Evolutionary conservation across 2,797 vertebrate genomes (phyloP).

Genomic region (Microchirus variegatus): DNA sequence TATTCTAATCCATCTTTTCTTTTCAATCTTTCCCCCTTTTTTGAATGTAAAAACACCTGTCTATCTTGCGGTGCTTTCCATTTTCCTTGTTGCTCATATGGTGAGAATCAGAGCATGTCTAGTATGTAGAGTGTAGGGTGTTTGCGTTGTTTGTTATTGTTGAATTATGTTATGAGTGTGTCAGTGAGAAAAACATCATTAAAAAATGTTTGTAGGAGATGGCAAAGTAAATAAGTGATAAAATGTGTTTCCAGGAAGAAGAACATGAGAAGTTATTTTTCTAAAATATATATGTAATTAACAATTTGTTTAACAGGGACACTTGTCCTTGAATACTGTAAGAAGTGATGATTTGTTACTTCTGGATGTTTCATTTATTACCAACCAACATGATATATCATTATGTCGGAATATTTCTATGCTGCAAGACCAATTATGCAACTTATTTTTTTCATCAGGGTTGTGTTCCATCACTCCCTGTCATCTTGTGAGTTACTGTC

Average conservation of each 20-base stretch:
- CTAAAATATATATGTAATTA: not conserved
- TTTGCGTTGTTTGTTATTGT: no score
- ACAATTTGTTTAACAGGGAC: no score
- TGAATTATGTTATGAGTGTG: no score
- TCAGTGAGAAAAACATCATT: slow-evolving; percentile 4
- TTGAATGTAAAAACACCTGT: no score
- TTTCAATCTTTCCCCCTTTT: no score
- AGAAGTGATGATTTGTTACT: slow-evolving; percentile 18
- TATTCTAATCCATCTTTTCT: no score
- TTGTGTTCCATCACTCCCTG: slow-evolving; percentile 36
- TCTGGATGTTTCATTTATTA: slow-evolving; percentile 12
- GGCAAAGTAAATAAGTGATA: slow-evolving; percentile 10
- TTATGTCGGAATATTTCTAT: slow-evolving; percentile 50
- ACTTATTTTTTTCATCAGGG: slow-evolving; percentile 41
- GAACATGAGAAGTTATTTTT: slow-evolving; percentile 3
- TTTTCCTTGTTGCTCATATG: not conserved
- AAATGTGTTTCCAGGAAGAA: slow-evolving; percentile 8
- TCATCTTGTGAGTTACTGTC: slow-evolving; percentile 42
- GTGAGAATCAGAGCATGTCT: not conserved
- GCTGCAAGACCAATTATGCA: slow-evolving; percentile 51
- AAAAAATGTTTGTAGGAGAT: slow-evolving; percentile 30
- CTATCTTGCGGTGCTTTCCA: slow-evolving; percentile 1
- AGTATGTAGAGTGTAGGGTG: no score
- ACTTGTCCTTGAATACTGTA: not conserved
- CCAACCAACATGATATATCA: not conserved